Evolutionary conservation across 2,888 invertebrate genomes (phyloP).

Genomic region (Trachelus stipa): DNA sequence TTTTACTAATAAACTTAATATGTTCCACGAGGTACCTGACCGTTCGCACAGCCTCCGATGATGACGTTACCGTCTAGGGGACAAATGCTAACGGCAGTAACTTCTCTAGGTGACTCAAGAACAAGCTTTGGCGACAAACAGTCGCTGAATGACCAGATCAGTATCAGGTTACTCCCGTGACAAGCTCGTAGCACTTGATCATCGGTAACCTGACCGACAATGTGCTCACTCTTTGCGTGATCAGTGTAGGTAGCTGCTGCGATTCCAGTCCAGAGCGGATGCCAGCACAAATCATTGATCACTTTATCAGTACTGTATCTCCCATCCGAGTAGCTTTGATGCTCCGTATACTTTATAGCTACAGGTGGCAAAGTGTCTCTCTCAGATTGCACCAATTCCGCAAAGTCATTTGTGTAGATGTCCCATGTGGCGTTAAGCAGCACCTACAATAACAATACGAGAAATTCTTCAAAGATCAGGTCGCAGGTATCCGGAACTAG

Average conservation of each 20-base stretch:
- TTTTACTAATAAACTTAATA: not conserved
- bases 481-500: not conserved
- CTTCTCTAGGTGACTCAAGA: constrained; percentile 76
- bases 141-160: constrained; percentile 82
- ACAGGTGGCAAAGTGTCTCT: constrained; percentile 45
- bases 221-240: constrained; percentile 54
- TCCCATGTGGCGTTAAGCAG: constrained; percentile 64
- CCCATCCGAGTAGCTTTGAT: constrained; percentile 55
- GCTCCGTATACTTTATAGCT: constrained; percentile 47
- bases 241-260: constrained; percentile 77
- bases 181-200: constrained; percentile 63
- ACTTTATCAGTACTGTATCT: constrained; percentile 73
- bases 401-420: constrained; percentile 75
- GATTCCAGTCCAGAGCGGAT: constrained; percentile 78
- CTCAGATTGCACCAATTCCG: constrained; percentile 66
- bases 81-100: constrained; percentile 76
- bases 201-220: constrained; percentile 27
- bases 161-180: constrained; percentile 74
- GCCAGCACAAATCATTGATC: constrained; percentile 77
- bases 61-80: constrained; percentile 77
- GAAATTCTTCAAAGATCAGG: not conserved
- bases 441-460: constrained; percentile 19
- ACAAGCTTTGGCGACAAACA: constrained; percentile 77
- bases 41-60: constrained; percentile 79
- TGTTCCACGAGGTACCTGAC: constrained; percentile 60